Conservation (phyloP, 2,888 invertebrate species). For the Muscina levida region DNA sequence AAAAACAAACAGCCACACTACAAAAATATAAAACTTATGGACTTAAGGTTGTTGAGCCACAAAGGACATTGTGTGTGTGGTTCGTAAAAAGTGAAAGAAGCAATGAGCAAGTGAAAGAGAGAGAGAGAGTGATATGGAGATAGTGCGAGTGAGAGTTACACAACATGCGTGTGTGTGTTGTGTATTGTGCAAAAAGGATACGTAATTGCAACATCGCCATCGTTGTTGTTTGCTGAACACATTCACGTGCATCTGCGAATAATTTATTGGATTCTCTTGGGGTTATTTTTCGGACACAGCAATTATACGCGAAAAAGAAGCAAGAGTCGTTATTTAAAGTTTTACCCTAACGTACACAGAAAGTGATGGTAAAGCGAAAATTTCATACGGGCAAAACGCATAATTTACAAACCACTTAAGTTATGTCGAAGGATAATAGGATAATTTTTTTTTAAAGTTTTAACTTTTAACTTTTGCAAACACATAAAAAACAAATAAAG, state of each 20-base stretch:
- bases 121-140: too few species aligned
- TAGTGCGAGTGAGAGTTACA: too few species aligned
- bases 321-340: conserved; percentile 15
- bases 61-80: conserved; percentile 56
- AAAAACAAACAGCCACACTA: conserved; percentile 15
- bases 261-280: conserved; percentile 4
- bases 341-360: too few species aligned
- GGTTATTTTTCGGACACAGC: conserved; percentile 23
- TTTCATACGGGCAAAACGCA: background rate
- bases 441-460: background rate
- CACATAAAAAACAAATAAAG: too few species aligned
- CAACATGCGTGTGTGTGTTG: conserved; percentile 5
- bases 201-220: background rate
- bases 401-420: conserved; percentile 3
- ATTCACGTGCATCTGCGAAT: conserved; percentile 27
- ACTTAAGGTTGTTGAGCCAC: background rate
- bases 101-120: background rate
- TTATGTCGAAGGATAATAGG: background rate
- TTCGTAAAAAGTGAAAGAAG: background rate
- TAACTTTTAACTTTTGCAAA: too few species aligned
- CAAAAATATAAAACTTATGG: background rate
- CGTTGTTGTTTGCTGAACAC: conserved; percentile 13
- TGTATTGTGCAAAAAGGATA: conserved; percentile 27
- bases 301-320: conserved; percentile 15
- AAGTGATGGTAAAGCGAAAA: background rate